These are phyloP conservation scores for Parazoanthus darwini DNA, from an alignment of 92 coral and sea anemone genomes.

Conservation along the genomic window DNA sequence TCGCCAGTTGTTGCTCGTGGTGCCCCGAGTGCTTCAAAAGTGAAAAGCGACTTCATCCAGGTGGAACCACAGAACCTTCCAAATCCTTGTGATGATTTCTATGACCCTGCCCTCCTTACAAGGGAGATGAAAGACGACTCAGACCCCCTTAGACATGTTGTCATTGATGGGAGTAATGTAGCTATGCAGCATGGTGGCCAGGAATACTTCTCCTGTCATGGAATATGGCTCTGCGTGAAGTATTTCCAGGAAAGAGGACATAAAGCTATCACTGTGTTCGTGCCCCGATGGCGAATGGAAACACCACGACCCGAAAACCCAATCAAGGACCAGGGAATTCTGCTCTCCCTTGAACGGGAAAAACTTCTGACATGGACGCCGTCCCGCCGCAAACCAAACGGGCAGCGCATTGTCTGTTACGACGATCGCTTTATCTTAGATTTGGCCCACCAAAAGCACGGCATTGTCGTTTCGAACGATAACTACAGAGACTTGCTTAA, in stretches of 20 bases:
- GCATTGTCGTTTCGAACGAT: conserved; percentile 96
- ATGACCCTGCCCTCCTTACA: neutral
- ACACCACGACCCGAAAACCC: conserved; percentile 67
- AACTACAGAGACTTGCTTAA: conserved; percentile 76
- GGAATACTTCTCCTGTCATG: conserved; percentile 83
- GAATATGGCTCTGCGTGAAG: conserved; percentile 83
- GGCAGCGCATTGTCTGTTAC: conserved; percentile 84
- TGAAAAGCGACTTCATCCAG: neutral
- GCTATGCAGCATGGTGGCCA: conserved; percentile 98
- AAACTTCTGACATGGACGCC: conserved; percentile 79
- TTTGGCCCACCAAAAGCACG: conserved; percentile 69
- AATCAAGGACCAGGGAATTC: conserved; percentile 66
- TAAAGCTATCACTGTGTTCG: conserved; percentile 85
- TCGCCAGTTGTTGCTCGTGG: conserved; percentile 51
- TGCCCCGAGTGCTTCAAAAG: conserved; percentile 31
- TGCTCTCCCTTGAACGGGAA: conserved; percentile 55
- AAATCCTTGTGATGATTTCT: neutral
- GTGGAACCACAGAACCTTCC: conserved; percentile 4
- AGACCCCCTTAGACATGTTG: conserved; percentile 69
- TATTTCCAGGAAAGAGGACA: conserved; percentile 83
- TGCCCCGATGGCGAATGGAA: conserved; percentile 86
- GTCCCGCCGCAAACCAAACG: conserved; percentile 67
- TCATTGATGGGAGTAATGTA: conserved; percentile 98
- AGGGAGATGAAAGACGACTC: conserved; percentile 27
- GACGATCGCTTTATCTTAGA: conserved; percentile 87